Evolutionary conservation across 2,797 vertebrate species (phyloP).

Genomic region (Arctocebus calabarensis): DNA sequence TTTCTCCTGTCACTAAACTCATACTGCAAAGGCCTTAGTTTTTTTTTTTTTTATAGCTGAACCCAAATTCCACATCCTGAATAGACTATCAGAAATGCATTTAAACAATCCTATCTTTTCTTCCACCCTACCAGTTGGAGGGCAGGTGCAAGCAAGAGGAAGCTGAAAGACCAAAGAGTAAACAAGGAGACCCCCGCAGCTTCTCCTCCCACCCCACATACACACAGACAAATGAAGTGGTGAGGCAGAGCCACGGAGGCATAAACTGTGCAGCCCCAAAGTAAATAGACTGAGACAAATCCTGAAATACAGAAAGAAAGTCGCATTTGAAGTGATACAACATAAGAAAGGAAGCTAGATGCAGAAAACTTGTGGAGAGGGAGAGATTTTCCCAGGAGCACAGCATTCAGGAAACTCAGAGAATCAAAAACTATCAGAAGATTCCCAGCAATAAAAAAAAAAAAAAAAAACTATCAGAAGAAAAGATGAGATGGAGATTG

Average conservation of each 20-base stretch:
- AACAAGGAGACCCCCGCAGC: accelerated
- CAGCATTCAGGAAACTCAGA: not conserved
- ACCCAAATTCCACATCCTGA: not conserved
- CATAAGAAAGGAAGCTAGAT: not conserved
- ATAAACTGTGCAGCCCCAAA: accelerated
- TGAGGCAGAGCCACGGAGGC: not conserved
- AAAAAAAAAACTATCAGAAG: not conserved
- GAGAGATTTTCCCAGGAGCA: not conserved
- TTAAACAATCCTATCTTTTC: not conserved
- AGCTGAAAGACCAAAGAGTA: not conserved
- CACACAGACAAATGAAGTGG: not conserved
- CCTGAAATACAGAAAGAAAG: not conserved
- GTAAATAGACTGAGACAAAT: not conserved
- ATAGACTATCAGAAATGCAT: not conserved
- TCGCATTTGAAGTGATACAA: not conserved
- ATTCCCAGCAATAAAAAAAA: too few species aligned
- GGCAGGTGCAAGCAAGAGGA: not conserved
- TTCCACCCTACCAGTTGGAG: not conserved
- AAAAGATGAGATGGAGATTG: not conserved
- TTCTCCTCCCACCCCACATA: accelerated
- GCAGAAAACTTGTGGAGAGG: not conserved
- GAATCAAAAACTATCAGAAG: not conserved
- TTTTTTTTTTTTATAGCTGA: not conserved
- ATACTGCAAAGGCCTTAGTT: not conserved
- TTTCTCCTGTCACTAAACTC: constrained; percentile 17